Evolutionary conservation across 2,888 invertebrate species (phyloP), one percentile per base, ranked within the genome.

Genomic region (Melikaiella ostensackeni): DNA sequence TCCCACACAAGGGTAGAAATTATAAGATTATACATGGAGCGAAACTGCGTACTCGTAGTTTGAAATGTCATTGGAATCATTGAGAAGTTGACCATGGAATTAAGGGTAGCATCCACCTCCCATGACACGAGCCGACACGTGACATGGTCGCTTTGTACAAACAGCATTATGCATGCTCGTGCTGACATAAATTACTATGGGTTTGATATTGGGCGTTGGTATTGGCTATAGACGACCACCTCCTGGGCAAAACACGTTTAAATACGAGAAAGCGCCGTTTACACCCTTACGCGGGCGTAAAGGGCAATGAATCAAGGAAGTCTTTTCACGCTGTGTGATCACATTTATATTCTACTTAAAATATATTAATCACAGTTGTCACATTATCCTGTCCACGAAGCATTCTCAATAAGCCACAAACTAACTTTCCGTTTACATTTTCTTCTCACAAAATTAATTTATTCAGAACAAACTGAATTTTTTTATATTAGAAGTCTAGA

Each of bases 91-190:
- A 30, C 27, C 70, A 50, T 70, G 27, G 46, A 70, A 70, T 50
- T 46, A 70, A 70, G 70, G 70, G 70, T 70, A 64, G 70, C 46
- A 46, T 70, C 70, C 30, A 46, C 46, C 27, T 70, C 70, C 46
- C 70, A 70, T 24, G 86, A 79, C 91, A 90, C 91, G 90, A 87
- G 91, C 83, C 88, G 88, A 83, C 91, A 90, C 91, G 91, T 91
- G 91, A 86, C 87, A 77, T 83, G 84, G 81, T 84, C 85, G 87
- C 87, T 88, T 87, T 88, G 85, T 86, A 87, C 90, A 90, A 91
- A 91, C 90, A 90, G 89, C 88, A 91, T 91, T 91, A 91, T 90
- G 91, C 91, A 90, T 89, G 90, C 88, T 86, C 86, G 89, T 87
- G 88, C 88, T 86, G 86, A 91, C 91, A 90, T 91, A 91, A 91